Percentiles rank a stretch among this genome's conserved stretches.
phyloP scores from a whole-genome alignment of 2,888 invertebrate genomes.

The Ochropacha duplaris region DNA sequence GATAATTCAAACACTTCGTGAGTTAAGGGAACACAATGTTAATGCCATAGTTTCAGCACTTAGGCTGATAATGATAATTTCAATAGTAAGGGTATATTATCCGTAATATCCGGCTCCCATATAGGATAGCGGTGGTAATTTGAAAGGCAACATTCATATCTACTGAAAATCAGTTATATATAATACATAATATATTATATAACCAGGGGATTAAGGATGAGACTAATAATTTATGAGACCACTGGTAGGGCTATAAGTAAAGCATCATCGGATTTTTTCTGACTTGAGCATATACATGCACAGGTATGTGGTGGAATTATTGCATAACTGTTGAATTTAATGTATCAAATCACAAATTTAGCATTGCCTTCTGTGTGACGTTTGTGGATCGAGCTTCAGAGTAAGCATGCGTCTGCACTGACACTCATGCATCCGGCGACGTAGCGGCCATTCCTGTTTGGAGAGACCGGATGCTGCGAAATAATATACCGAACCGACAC shows the following conservation, averaged over 20 bases:
- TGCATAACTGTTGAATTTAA: slow-evolving; percentile 9
- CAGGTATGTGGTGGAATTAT: not conserved
- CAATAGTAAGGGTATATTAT: not conserved
- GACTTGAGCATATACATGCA: too few species aligned
- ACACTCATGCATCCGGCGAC: slow-evolving; percentile 51
- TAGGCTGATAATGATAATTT: not conserved
- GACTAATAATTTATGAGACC: not conserved
- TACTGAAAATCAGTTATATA: too few species aligned
- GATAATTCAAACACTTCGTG: not conserved
- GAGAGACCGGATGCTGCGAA: slow-evolving; percentile 49
- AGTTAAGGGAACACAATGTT: not conserved
- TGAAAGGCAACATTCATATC: too few species aligned
- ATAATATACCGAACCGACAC: slow-evolving; percentile 31
- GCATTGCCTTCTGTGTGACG: slow-evolving; percentile 51
- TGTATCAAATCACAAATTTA: slow-evolving; percentile 20
- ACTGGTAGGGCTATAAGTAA: not conserved
- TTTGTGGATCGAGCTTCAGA: slow-evolving; percentile 48
- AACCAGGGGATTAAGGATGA: not conserved
- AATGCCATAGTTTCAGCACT: not conserved
- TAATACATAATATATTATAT: too few species aligned
- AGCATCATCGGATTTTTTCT: not conserved
- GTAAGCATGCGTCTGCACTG: slow-evolving; percentile 40
- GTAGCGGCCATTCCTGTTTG: slow-evolving; percentile 34
- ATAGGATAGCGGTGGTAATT: not conserved
- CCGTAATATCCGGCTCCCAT: not conserved